These are phyloP conservation scores for Halichoerus grypus DNA, from an alignment of 2,113 vertebrate species.

Conservation along the genomic window DNA sequence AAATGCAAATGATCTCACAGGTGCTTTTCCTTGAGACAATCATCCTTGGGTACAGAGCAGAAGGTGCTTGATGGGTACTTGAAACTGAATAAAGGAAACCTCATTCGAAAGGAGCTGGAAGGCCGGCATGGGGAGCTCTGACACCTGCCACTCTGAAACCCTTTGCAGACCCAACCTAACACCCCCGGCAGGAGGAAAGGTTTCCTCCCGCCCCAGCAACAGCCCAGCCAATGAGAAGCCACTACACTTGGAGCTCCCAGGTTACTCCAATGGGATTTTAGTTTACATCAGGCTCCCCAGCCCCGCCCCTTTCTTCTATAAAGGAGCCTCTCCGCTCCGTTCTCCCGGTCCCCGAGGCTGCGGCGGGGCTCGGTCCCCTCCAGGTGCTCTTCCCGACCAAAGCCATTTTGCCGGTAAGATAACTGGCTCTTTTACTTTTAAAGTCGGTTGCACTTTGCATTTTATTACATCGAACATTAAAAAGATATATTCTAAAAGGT, in stretches of 20 bases:
- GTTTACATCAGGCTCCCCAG: neutral
- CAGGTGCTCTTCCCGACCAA: no score
- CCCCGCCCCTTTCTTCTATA: neutral
- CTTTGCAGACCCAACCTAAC: neutral
- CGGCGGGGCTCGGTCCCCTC: fast-evolving
- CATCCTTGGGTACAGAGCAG: neutral
- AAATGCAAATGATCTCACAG: neutral
- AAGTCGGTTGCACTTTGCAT: neutral
- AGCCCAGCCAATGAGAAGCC: neutral
- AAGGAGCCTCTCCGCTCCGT: no score
- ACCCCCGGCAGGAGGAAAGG: neutral
- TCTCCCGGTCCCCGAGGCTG: no score
- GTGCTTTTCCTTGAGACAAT: neutral
- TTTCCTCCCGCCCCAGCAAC: neutral
- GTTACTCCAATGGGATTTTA: neutral
- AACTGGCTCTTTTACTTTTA: neutral
- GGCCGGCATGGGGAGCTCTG: neutral
- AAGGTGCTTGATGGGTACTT: neutral
- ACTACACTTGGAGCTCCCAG: neutral
- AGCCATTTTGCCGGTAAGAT: neutral
- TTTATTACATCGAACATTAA: neutral
- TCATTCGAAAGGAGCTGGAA: no score
- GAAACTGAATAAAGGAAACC: neutral
- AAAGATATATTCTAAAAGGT: neutral
- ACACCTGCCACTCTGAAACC: neutral